These are phyloP conservation scores for Neomonachus schauinslandi DNA, from an alignment of 2,113 vertebrate genomes.

Conservation along the genomic window DNA sequence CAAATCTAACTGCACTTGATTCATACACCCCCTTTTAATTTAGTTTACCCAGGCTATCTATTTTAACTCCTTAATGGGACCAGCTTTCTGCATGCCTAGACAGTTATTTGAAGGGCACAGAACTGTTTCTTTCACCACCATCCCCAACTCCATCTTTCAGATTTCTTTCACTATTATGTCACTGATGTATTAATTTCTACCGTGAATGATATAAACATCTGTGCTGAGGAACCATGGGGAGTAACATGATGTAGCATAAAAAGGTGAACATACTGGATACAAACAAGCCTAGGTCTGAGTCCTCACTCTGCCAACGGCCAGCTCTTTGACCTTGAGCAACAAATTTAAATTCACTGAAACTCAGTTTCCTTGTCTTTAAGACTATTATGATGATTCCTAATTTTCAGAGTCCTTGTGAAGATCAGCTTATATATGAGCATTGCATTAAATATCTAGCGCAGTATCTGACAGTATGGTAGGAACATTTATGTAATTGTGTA, in stretches of 20 bases:
- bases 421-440: slow-evolving; percentile 6
- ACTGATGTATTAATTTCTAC: slow-evolving; percentile 18
- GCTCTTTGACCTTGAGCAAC: slow-evolving; percentile 4
- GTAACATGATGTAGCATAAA: neutral
- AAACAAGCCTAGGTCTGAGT: neutral
- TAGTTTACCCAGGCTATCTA: neutral
- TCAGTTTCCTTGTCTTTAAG: slow-evolving; percentile 1
- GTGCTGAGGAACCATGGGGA: neutral
- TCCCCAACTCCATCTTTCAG: neutral
- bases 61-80: slow-evolving; percentile 47
- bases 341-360: neutral
- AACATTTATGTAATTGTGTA: neutral
- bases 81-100: neutral
- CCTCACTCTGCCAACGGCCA: neutral
- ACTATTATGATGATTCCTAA: neutral
- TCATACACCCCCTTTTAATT: neutral
- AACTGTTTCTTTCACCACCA: neutral
- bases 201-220: neutral
- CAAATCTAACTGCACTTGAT: slow-evolving; percentile 7
- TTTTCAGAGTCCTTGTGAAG: neutral
- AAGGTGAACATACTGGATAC: neutral
- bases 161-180: neutral
- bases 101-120: neutral
- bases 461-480: neutral
- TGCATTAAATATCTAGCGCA: neutral